Evolutionary conservation across 2,888 invertebrate species (phyloP).

Genomic region (Philaethria dido): DNA sequence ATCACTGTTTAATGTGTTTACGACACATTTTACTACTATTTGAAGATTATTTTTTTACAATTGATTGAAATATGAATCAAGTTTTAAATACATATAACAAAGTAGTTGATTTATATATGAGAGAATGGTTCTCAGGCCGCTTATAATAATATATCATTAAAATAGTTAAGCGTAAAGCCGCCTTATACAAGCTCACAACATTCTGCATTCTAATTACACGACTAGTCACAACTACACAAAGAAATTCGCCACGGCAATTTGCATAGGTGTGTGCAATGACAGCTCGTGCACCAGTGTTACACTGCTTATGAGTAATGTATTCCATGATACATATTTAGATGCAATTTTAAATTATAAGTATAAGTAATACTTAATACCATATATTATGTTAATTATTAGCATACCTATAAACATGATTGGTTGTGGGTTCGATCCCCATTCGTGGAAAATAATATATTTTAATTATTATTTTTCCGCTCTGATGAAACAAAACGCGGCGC

Average conservation of each 20-base stretch:
- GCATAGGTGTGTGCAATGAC: conserved; percentile 32
- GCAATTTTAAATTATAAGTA: not conserved
- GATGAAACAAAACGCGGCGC: too few relatives aligned
- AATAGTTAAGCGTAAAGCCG: conserved; percentile 12
- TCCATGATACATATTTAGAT: not conserved
- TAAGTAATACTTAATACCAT: too few relatives aligned
- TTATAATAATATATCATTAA: conserved; percentile 19
- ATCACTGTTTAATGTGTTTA: not conserved
- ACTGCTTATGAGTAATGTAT: not conserved
- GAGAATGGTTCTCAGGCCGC: conserved; percentile 10
- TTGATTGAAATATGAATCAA: not conserved
- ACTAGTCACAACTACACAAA: conserved; percentile 39
- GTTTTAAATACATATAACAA: conserved; percentile 6
- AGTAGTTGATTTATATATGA: not conserved
- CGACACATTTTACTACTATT: not conserved
- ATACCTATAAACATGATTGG: too few relatives aligned
- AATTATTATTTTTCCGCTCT: too few relatives aligned
- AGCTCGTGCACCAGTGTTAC: conserved; percentile 10
- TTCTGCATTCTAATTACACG: conserved; percentile 22
- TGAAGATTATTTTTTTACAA: not conserved
- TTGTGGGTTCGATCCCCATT: too few relatives aligned
- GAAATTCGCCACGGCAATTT: conserved; percentile 43
- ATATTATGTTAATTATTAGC: too few relatives aligned
- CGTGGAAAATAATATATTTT: too few relatives aligned
- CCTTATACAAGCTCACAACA: conserved; percentile 18